A percentile compares a stretch with the other conserved stretches of the same genome.
Evolutionary conservation across 37 sponge, comb jelly and placozoan species (phyloP).

Genomic region (Theonella swinhoei): DNA sequence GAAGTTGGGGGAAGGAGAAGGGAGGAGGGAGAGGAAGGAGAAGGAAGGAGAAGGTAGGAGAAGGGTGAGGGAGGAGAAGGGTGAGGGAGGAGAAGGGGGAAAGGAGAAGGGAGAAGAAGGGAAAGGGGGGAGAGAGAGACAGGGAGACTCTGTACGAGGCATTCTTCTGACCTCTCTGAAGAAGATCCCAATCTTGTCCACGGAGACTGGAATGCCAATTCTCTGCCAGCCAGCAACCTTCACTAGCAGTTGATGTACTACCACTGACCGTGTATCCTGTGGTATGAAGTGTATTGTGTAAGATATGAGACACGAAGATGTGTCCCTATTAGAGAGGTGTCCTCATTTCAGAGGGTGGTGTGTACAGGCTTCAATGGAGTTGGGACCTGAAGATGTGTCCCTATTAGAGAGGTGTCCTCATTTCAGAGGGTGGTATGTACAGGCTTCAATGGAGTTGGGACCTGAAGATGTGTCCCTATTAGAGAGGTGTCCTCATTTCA

Average conservation of each 20-base stretch:
- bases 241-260: conserved; percentile 86
- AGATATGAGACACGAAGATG: no score
- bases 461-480: no score
- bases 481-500: no score
- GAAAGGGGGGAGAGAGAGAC: conserved; percentile 4
- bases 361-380: no score
- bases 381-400: no score
- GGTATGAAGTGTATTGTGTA: no score
- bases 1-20: not conserved
- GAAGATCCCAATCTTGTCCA: conserved; percentile 92
- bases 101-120: not conserved
- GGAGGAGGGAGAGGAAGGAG: not conserved
- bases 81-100: not conserved
- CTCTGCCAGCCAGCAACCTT: conserved; percentile 86
- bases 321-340: no score
- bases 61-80: not conserved
- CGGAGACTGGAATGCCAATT: conserved; percentile 79
- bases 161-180: conserved; percentile 64
- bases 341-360: no score
- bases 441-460: no score
- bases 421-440: no score
- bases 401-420: no score
- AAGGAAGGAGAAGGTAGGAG: not conserved
- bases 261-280: conserved; percentile 56
- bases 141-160: not conserved